Evolutionary conservation across 2,113 vertebrate genomes (phyloP).

Genomic region (Pedetes capensis): DNA sequence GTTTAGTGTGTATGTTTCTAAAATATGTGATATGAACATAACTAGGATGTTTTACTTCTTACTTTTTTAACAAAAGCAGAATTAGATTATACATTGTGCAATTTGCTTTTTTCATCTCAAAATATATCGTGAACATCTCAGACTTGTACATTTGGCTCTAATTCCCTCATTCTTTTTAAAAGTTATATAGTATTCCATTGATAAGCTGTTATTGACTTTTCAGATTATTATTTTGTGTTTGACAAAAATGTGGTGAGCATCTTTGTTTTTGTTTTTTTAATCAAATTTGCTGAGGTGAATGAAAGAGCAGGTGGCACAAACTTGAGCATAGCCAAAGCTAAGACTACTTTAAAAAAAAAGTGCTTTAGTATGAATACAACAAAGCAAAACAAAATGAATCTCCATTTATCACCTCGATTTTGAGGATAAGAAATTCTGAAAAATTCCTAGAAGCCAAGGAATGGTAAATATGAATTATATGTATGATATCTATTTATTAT

Average conservation of each 20-base stretch:
- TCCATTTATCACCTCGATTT: neutral
- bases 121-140: neutral
- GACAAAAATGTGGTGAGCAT: slow-evolving; percentile 3
- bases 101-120: neutral
- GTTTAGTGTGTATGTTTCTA: neutral
- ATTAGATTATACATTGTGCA: neutral
- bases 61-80: neutral
- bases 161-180: slow-evolving; percentile 17
- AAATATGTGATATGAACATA: neutral
- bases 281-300: neutral
- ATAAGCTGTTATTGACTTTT: neutral
- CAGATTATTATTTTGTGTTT: slow-evolving; percentile 22
- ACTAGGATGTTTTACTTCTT: neutral
- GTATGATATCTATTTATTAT: neutral
- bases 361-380: neutral
- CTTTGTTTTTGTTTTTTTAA: neutral
- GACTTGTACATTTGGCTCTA: neutral
- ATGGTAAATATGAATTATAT: neutral
- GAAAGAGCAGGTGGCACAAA: neutral
- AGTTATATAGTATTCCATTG: neutral
- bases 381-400: neutral
- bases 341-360: neutral
- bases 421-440: neutral
- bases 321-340: neutral
- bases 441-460: neutral